These are phyloP conservation scores for Acomys russatus DNA, from an alignment of 2,797 vertebrate species.

Conservation along the genomic window DNA sequence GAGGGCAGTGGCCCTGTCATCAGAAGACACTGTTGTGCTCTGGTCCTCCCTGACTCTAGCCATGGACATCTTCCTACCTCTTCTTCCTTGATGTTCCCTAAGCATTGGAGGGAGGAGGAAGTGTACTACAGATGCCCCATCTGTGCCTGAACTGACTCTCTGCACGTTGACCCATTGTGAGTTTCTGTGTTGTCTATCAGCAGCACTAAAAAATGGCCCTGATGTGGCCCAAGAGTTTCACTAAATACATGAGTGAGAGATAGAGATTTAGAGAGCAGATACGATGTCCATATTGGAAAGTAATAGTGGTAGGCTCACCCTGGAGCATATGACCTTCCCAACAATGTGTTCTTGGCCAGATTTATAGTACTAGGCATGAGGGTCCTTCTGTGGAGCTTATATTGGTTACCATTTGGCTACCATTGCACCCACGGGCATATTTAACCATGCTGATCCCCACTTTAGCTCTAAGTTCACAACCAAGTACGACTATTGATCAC, in stretches of 20 bases:
- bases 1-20: not conserved
- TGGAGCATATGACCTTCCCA: not conserved
- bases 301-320: not conserved
- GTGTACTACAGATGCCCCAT: not conserved
- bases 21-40: not conserved
- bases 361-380: not conserved
- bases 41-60: not conserved
- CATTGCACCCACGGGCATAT: not conserved
- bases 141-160: not conserved
- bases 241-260: not conserved
- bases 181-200: not conserved
- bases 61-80: not conserved
- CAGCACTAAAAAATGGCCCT: not conserved
- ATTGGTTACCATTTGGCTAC: not conserved
- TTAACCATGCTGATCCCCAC: not conserved
- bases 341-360: not conserved
- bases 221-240: not conserved
- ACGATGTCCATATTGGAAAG: not conserved
- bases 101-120: not conserved
- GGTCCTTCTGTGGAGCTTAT: not conserved
- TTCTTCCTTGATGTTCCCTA: not conserved
- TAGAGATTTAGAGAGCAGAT: not conserved
- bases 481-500: not conserved
- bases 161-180: not conserved
- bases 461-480: not conserved